These are phyloP conservation scores for Toxostoma redivivum DNA, from an alignment of 2,113 vertebrate genomes.

Conservation along the genomic window DNA sequence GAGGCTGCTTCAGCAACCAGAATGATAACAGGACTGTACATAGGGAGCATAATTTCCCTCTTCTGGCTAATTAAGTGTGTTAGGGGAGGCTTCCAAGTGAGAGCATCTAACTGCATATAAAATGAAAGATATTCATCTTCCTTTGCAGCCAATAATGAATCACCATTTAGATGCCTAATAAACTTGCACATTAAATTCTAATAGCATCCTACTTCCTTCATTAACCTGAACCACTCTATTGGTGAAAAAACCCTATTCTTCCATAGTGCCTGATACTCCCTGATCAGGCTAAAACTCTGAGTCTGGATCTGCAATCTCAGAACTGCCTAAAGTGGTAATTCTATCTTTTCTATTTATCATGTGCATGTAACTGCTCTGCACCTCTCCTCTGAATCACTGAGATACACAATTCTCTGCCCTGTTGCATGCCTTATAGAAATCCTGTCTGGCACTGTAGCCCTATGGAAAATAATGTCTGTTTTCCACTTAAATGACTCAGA, in stretches of 20 bases:
- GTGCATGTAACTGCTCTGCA: neutral
- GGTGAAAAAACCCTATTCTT: neutral
- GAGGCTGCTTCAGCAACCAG: neutral
- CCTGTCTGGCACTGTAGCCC: neutral
- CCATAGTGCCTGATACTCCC: neutral
- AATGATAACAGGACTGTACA: neutral
- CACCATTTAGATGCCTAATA: neutral
- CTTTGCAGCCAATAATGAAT: neutral
- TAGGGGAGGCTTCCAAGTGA: neutral
- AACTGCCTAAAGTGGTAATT: neutral
- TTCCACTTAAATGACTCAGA: neutral
- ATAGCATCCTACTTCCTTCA: neutral
- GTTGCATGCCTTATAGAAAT: neutral
- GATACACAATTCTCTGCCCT: neutral
- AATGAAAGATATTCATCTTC: neutral
- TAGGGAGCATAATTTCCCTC: neutral
- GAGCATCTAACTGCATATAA: neutral
- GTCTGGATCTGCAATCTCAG: neutral
- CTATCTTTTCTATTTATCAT: neutral
- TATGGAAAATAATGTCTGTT: neutral
- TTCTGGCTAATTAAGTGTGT: neutral
- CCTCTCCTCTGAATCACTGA: neutral
- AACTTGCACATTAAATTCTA: neutral
- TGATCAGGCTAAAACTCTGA: neutral
- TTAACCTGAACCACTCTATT: neutral